A percentile compares a stretch with the other conserved stretches of the same genome.
These are phyloP conservation scores for Phlogophora meticulosa DNA, from an alignment of 2,888 invertebrate species.

Conservation along the genomic window DNA sequence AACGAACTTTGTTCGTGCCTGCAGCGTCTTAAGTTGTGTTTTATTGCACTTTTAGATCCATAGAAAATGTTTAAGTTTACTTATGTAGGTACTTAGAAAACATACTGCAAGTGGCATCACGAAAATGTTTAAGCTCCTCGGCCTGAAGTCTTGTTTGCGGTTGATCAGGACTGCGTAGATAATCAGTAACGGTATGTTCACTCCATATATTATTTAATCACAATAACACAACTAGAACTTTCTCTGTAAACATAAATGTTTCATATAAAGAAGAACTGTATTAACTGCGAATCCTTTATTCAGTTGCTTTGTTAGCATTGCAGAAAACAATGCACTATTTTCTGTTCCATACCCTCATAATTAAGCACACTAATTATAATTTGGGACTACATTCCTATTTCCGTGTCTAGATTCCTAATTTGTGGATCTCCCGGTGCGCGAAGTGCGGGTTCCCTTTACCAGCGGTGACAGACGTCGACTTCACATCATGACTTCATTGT, in stretches of 20 bases:
- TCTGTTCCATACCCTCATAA: not conserved
- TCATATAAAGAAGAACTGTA: no score
- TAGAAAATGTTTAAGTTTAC: conserved; percentile 26
- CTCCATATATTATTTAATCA: no score
- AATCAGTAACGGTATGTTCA: no score
- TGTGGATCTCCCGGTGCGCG: conserved; percentile 17
- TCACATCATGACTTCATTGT: conserved; percentile 70
- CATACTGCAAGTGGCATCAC: not conserved
- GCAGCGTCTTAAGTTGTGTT: conserved; percentile 37
- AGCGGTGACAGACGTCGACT: conserved; percentile 70
- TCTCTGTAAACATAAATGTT: no score
- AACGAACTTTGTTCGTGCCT: conserved; percentile 38
- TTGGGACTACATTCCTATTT: conserved; percentile 27
- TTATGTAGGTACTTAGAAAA: not conserved
- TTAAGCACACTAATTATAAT: conserved; percentile 17
- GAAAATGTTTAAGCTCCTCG: not conserved
- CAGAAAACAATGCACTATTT: not conserved
- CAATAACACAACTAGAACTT: no score
- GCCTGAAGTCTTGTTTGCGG: not conserved
- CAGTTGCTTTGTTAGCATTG: no score
- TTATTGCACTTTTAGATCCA: conserved; percentile 38
- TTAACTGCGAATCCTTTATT: no score
- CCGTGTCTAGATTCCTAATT: conserved; percentile 39
- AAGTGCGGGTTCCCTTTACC: conserved; percentile 45
- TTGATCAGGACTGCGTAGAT: no score